A percentile compares a stretch with the other conserved stretches of the same genome.
These are phyloP conservation scores for Alouatta palliata DNA, from an alignment of 2,113 vertebrate species.

Conservation along the genomic window DNA sequence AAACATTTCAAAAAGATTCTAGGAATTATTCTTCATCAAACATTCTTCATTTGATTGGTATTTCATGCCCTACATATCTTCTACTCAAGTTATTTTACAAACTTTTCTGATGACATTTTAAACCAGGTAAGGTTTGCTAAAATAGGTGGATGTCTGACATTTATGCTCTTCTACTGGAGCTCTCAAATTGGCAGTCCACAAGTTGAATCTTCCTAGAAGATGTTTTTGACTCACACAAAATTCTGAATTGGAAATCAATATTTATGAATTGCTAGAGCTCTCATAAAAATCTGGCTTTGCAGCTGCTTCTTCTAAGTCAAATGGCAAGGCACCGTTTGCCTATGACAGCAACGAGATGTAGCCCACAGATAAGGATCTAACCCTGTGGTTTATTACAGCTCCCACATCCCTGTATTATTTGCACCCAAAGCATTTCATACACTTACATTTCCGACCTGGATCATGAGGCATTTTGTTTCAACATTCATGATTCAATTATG, in stretches of 20 bases:
- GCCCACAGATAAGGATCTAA: background rate
- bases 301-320: background rate
- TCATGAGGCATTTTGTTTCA: background rate
- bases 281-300: background rate
- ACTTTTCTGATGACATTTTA: background rate
- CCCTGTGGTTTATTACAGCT: too few relatives aligned
- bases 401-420: background rate
- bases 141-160: background rate
- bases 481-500: background rate
- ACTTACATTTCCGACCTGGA: background rate
- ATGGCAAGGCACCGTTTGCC: background rate
- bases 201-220: background rate
- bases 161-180: background rate
- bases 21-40: background rate
- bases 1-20: background rate
- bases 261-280: background rate
- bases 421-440: background rate
- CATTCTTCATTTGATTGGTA: background rate
- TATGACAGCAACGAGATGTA: background rate
- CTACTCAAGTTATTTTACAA: background rate
- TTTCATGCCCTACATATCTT: background rate
- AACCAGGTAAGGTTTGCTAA: background rate
- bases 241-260: background rate
- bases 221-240: background rate
- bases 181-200: background rate